phyloP scores from a whole-genome alignment of 2,797 vertebrate species.

The Sebastes umbrosus region DNA sequence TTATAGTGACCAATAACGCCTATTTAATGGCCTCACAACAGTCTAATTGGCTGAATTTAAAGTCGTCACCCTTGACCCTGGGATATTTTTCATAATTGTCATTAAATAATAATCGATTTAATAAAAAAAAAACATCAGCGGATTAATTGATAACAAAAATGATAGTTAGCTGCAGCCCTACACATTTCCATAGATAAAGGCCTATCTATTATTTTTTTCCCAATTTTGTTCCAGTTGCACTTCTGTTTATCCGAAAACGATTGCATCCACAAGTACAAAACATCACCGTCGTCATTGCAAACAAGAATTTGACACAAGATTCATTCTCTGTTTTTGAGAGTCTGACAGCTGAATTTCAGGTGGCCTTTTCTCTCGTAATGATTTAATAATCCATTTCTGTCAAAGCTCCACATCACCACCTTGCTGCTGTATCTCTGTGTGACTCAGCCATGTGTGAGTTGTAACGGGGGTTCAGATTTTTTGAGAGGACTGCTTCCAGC shows the following conservation, averaged over 20 bases:
- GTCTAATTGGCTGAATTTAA: background rate
- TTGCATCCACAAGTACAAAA: background rate
- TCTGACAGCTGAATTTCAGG: background rate
- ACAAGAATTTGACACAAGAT: background rate
- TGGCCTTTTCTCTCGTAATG: background rate
- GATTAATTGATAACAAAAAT: too few relatives aligned
- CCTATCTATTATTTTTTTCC: background rate
- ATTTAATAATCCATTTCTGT: background rate
- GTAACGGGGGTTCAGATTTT: constrained; percentile 7
- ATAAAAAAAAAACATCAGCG: too few relatives aligned
- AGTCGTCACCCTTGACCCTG: background rate
- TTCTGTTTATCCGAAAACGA: background rate
- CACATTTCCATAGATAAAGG: background rate
- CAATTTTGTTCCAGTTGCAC: background rate
- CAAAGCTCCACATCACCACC: background rate
- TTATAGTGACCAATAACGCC: too few relatives aligned
- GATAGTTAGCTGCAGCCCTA: background rate
- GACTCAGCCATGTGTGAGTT: constrained; percentile 11
- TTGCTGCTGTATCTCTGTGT: background rate
- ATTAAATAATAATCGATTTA: background rate
- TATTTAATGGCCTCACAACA: too few relatives aligned
- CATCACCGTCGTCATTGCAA: background rate
- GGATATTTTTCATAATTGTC: background rate
- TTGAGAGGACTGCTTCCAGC: constrained; percentile 1
- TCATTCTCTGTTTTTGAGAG: background rate